Evolutionary conservation across 1,140 invertebrate species (phyloP).

Genomic region (Hestina assimilis): DNA sequence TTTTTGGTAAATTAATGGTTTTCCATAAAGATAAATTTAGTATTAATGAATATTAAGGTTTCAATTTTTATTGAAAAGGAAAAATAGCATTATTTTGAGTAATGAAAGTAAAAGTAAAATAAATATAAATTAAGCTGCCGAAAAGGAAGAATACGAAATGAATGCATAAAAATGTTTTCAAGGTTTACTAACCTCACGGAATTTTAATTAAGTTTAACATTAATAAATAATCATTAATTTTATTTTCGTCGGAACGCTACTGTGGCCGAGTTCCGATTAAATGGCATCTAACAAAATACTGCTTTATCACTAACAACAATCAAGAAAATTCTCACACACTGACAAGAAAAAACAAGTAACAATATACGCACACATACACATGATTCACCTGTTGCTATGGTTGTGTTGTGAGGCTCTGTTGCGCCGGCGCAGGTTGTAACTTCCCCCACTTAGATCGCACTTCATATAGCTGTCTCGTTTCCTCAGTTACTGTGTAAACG

Average conservation of each 20-base stretch:
- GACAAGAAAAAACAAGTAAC: constrained; percentile 41
- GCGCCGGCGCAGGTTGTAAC: constrained; percentile 63
- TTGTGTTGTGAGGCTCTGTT: constrained; percentile 66
- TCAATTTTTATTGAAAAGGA: not conserved
- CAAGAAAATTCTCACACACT: constrained; percentile 56
- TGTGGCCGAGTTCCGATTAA: constrained; percentile 38
- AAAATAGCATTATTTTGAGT: not conserved
- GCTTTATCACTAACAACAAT: constrained; percentile 67
- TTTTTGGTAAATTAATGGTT: no score
- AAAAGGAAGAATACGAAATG: constrained; percentile 9
- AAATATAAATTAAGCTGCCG: not conserved
- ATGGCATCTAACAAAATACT: constrained; percentile 54
- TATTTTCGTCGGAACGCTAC: constrained; percentile 44
- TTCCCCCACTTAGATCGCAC: constrained; percentile 50
- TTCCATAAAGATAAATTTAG: not conserved
- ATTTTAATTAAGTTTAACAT: constrained; percentile 16
- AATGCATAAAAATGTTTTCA: constrained; percentile 4
- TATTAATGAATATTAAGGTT: not conserved
- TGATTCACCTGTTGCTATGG: constrained; percentile 70
- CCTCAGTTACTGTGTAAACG: constrained; percentile 25
- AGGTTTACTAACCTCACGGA: constrained; percentile 8
- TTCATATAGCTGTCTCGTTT: constrained; percentile 38
- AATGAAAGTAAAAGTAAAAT: constrained; percentile 16
- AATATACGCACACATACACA: constrained; percentile 55
- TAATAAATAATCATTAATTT: constrained; percentile 30